Evolutionary conservation across 2,888 invertebrate species (phyloP), one percentile per base, ranked within the genome.

Genomic region (Mythimna impura): DNA sequence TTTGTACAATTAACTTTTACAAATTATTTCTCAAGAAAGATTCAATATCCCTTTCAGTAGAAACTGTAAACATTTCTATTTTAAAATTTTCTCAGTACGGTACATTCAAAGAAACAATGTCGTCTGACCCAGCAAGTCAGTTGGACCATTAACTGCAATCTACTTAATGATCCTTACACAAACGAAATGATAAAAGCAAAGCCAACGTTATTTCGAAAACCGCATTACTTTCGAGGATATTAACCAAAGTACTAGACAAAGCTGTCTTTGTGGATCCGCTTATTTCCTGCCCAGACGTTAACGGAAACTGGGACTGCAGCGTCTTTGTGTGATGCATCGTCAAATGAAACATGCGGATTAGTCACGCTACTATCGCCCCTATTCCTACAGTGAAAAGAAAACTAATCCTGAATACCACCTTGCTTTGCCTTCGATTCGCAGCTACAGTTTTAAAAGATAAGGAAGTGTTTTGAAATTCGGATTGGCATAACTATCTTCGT

Each of bases 241-340:
- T 86, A 86, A 80, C 81, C 72, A 64, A 77, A 86, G 80, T 77
- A 75, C 77, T 78, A 91, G 91, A 93, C 94, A 94, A 94, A 93
- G 93, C 91, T 85, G 84, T 89, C 90, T 88, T 88, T 83, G 90
- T 89, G 89, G 91, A 89, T 91, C 87, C 91, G 91, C 90, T 91
- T 93, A 94, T 94, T 95, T 95, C 95, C 95, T 93, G 94, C 88
- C 89, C 91, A 95, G 95, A 95, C 94, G 89, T 84, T 86, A 87
- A 89, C 92, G 94, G 94, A 95, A 93, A 88, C 90, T 80, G 85
- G 82, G 62, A 85, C 83, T 86, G 89, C 89, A 87, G 76, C 86
- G 87, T 89, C 91, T 91, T 90, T 90, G 87, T 88, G 80, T 76
- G 84, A 80, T 86, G 84, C 82, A 86, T 80, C 81, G 67, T 79